Conservation (phyloP, 2,888 invertebrate genomes). For the Anthophora plumipes region DNA sequence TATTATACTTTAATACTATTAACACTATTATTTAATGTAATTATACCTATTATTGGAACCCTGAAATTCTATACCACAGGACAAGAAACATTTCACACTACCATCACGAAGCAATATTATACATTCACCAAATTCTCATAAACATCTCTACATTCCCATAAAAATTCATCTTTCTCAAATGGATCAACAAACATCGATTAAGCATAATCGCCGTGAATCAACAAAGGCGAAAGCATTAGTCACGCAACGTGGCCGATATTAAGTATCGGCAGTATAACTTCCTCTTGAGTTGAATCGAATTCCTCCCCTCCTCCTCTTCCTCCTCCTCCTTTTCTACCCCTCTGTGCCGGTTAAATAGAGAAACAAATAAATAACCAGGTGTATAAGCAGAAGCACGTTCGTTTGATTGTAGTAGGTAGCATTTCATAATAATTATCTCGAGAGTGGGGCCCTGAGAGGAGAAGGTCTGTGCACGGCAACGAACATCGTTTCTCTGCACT, state of each 20-base stretch:
- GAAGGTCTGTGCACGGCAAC: conserved; percentile 51
- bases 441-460: conserved; percentile 18
- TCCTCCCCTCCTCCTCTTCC: no score
- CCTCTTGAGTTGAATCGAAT: conserved; percentile 42
- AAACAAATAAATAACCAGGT: conserved; percentile 59
- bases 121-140: background rate
- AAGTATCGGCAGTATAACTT: conserved; percentile 31
- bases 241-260: conserved; percentile 29
- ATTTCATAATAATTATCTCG: conserved; percentile 79
- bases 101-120: no score
- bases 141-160: background rate
- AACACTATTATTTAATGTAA: no score
- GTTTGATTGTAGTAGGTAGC: conserved; percentile 73
- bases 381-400: conserved; percentile 78
- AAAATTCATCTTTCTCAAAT: background rate
- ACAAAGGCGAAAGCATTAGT: conserved; percentile 17
- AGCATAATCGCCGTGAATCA: background rate
- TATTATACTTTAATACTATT: no score
- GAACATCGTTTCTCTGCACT: conserved; percentile 71
- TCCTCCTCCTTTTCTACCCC: no score
- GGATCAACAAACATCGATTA: conserved; percentile 5
- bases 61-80: no score
- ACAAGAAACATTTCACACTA: no score
- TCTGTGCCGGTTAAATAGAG: conserved; percentile 42
- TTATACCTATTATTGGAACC: no score